These are phyloP conservation scores for Crambe crambe DNA, from an alignment of 37 sponge, comb jelly and placozoan species.

Conservation along the genomic window DNA sequence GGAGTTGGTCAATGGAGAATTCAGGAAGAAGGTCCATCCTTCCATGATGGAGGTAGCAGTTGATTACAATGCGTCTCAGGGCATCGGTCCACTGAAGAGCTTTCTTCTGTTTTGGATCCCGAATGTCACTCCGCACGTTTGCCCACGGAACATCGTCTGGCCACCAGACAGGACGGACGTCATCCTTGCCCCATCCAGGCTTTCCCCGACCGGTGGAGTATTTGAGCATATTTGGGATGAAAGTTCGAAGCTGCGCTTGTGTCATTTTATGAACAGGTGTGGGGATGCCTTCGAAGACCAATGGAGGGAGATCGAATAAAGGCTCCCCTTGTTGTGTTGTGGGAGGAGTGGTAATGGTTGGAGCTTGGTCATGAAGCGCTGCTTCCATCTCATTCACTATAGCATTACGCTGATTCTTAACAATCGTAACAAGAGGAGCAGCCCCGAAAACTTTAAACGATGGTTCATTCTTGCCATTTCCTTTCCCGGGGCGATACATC, in stretches of 20 bases:
- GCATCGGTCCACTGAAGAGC: slow-evolving; percentile 80
- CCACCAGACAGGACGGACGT: slow-evolving; percentile 90
- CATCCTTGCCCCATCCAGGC: slow-evolving; percentile 94
- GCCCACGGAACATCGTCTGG: slow-evolving; percentile 88
- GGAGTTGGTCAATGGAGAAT: slow-evolving; percentile 39
- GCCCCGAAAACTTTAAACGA: slow-evolving; percentile 87
- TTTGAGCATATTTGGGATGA: slow-evolving; percentile 88
- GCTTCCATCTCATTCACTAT: slow-evolving; percentile 60
- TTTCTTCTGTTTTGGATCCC: slow-evolving; percentile 68
- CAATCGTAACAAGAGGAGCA: slow-evolving; percentile 53
- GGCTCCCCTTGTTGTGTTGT: neutral
- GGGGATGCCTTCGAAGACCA: slow-evolving; percentile 90
- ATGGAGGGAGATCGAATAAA: slow-evolving; percentile 82
- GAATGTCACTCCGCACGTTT: slow-evolving; percentile 85
- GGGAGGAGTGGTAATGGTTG: neutral
- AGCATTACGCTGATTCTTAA: slow-evolving; percentile 61
- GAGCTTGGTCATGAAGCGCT: slow-evolving; percentile 51
- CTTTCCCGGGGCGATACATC: slow-evolving; percentile 69
- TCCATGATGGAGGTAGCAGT: slow-evolving; percentile 79
- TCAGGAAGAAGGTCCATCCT: slow-evolving; percentile 85
- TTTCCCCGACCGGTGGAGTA: slow-evolving; percentile 86
- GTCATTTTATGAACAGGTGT: slow-evolving; percentile 94
- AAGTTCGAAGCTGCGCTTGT: slow-evolving; percentile 90
- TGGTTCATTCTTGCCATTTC: slow-evolving; percentile 42
- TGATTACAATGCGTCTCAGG: slow-evolving; percentile 73